Evolutionary conservation across 2,888 invertebrate species (phyloP), one percentile per base, ranked within the genome.

Genomic region (Cerastis leucographa): DNA sequence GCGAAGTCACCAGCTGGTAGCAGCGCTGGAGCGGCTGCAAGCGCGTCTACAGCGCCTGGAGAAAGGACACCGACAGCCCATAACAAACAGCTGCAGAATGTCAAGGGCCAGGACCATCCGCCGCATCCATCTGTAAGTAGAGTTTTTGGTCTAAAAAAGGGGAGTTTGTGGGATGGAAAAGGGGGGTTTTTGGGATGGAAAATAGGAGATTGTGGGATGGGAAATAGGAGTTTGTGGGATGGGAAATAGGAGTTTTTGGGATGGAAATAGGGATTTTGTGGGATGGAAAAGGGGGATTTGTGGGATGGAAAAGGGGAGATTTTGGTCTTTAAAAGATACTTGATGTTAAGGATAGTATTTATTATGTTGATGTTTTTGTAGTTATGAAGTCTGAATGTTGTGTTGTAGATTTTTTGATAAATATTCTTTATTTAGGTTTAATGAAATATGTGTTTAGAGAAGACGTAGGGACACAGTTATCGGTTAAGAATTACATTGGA

Each of bases 41-140:
- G 96, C 88, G 95, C 97, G 78, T 96, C 96, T 2, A 91, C 94
- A 67, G 97, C 96, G 69, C 97, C 96, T 76, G 97, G 97, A 85
- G 95, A 97, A 89, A 90, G 97, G 88, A 92, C 98, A 93, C 93
- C 97, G 92, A 93, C 97, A 66, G 97, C 97, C 7, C 97, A 98
- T 93, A 98, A 98, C 97, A 98, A 98, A 91, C 97, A 97, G 89
- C 97, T 98, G 86, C 97, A 98, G 90, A 98, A 98, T 97, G 98
- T 98, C 97, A 98, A 98, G 96, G 97, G 97, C 8, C 97, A 97
- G 78, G 97, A 97, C 19, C 95, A 96, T 35, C 95, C 94, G 90
- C 95, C 98, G 92, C 98, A 98, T 95, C 98, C 98, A 91, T 98
- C 98, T 97, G 98, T 98, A 97, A 97, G 97, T 97, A 91, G 14